A percentile compares a stretch with the other conserved stretches of the same genome.
Conservation (phyloP, 2,888 invertebrate species). For the Adela reaumurella region DNA sequence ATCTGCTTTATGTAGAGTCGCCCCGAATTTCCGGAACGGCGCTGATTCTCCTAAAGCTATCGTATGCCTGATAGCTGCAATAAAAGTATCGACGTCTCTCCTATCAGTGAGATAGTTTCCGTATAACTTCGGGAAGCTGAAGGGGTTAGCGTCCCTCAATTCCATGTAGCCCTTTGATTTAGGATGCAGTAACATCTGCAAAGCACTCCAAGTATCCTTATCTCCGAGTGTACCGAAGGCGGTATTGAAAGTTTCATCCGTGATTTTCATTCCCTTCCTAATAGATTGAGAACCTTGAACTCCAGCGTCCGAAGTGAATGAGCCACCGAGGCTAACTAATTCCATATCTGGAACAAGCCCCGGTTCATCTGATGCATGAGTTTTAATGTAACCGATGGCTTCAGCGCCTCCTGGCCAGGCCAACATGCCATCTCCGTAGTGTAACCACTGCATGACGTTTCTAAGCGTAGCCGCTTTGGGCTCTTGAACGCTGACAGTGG, state of each 20-base stretch:
- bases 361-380: conserved; percentile 33
- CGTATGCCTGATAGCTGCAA: conserved; percentile 50
- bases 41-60: conserved; percentile 42
- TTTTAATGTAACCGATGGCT: conserved; percentile 49
- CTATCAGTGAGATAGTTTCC: conserved; percentile 66
- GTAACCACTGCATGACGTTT: conserved; percentile 12
- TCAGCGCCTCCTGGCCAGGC: conserved; percentile 55
- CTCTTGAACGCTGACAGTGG: conserved; percentile 13
- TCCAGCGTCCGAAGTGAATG: conserved; percentile 48
- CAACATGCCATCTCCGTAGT: conserved; percentile 26
- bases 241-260: conserved; percentile 36
- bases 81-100: conserved; percentile 41
- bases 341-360: conserved; percentile 53
- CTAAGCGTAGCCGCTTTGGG: conserved; percentile 3
- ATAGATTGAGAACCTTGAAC: conserved; percentile 13
- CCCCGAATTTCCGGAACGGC: conserved; percentile 42
- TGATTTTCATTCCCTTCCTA: conserved; percentile 36
- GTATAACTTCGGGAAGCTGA: conserved; percentile 63
- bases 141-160: conserved; percentile 62
- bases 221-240: conserved; percentile 35
- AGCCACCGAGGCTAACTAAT: conserved; percentile 47
- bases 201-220: conserved; percentile 46
- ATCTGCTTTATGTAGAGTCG: conserved; percentile 31
- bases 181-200: conserved; percentile 62
- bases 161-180: conserved; percentile 59